Percentiles rank a stretch among this genome's conserved stretches.
Evolutionary conservation across 1,140 invertebrate genomes (phyloP).

Genomic region (Temnothorax nylanderi): DNA sequence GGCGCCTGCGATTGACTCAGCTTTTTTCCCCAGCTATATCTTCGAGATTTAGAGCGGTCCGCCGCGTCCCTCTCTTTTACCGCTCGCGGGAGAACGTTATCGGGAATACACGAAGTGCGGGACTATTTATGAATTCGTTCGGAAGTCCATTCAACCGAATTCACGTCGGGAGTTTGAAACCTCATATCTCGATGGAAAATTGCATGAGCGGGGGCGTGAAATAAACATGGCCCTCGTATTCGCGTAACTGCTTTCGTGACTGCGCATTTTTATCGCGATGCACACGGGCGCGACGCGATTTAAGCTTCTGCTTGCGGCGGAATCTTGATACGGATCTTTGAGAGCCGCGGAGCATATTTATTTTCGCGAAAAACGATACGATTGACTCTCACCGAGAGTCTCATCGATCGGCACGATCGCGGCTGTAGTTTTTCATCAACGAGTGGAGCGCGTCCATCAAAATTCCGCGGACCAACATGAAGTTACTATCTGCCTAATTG

Average conservation of each 20-base stretch:
- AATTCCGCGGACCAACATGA: not conserved
- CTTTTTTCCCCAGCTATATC: not conserved
- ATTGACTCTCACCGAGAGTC: not conserved
- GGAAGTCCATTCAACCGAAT: constrained; percentile 42
- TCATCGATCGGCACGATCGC: not conserved
- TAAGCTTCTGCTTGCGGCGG: not conserved
- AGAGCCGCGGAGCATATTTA: constrained; percentile 12
- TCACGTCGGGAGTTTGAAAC: constrained; percentile 28
- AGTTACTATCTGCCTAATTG: constrained; percentile 35
- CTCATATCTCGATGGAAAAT: constrained; percentile 39
- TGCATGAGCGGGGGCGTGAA: constrained; percentile 14
- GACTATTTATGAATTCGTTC: constrained; percentile 48
- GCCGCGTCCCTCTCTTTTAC: not conserved
- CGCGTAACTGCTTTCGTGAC: constrained; percentile 6
- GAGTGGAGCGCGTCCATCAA: not conserved
- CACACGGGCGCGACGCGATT: not conserved
- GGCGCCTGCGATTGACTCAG: constrained; percentile 12
- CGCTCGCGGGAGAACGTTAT: not conserved
- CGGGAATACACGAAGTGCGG: not conserved
- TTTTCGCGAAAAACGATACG: not conserved
- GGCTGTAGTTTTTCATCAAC: not conserved
- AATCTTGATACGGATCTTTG: constrained; percentile 17
- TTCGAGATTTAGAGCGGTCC: constrained; percentile 31
- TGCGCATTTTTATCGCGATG: constrained; percentile 38
- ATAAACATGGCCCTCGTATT: constrained; percentile 41